phyloP scores from a whole-genome alignment of 2,113 vertebrate genomes.

The Corythaeola cristata region DNA sequence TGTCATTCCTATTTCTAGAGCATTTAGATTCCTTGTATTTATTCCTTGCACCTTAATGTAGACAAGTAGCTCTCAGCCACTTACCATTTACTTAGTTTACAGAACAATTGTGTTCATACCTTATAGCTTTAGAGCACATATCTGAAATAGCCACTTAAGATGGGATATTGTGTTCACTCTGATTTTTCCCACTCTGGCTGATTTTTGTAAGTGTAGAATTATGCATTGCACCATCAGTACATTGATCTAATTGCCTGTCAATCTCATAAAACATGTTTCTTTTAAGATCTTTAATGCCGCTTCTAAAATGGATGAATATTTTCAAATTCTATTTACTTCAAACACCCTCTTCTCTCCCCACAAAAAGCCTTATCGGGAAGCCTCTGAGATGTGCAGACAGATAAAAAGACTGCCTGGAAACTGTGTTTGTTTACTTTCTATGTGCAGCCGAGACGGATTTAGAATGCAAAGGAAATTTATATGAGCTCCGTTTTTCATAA shows the following conservation, averaged over 20 bases:
- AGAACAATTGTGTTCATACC: not conserved
- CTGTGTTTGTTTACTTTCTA: not conserved
- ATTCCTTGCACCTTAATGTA: not conserved
- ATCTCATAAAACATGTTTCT: not conserved
- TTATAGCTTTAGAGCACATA: not conserved
- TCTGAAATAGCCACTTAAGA: not conserved
- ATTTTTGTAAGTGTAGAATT: not conserved
- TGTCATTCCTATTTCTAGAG: not conserved
- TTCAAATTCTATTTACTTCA: conserved; percentile 53
- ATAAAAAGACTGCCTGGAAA: conserved; percentile 15
- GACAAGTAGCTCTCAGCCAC: not conserved
- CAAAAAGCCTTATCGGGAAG: not conserved
- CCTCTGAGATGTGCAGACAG: not conserved
- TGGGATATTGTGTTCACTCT: not conserved
- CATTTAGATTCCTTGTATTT: not conserved
- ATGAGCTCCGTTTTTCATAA: not conserved
- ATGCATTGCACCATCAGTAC: not conserved
- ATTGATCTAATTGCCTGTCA: not conserved
- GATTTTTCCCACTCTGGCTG: not conserved
- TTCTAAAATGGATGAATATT: conserved; percentile 44
- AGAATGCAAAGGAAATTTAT: conserved; percentile 10
- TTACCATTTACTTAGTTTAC: not conserved
- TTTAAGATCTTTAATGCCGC: conserved; percentile 45
- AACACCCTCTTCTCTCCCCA: not conserved
- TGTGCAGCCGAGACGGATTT: not conserved